Evolutionary conservation across 2,113 vertebrate species (phyloP), one percentile per base, ranked within the genome.

Genomic region (Tragelaphus buxtoni): DNA sequence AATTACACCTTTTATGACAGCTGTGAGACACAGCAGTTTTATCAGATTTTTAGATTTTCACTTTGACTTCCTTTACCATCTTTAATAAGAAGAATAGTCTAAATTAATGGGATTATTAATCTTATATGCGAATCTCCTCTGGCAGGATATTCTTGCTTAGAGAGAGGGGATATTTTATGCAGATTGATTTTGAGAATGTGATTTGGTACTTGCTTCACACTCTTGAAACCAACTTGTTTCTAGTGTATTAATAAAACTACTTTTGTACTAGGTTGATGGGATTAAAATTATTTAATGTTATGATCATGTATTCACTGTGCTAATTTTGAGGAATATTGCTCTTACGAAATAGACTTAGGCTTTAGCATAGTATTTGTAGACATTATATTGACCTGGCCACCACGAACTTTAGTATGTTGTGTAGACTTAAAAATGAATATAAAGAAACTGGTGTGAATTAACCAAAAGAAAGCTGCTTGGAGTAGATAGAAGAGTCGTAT

Each of bases 281-380:
- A 24, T 97, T 69, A 88, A 93, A 91, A 58, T 84, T 76, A 80
- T 61, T 91, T 51, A 89, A 0, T 87, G 22, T 74, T 90, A 10
- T 65, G 39, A 61, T 86, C 87, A 17, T 89, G 91, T 84, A 85
- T 81, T 95, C 47, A 94, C 47, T 80, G 8, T 69, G 51, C 51
- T 96, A 58, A 88, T 88, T 96, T 92, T 82, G 94, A 83, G 32
- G 49, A 88, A 49, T 63, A 45, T 84, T 96, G 7, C 17, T 87
- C 8, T 11, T 65, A 86, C 28, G 56, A 26, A 80, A 86, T 91
- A 89, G 49, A 13, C 49, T 89, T 89, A 89, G 60, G 8, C 53
- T 58, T 96, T 93, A 76, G 4, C 32, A 81, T 95, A 47, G 76
- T 76, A 80, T 74, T 28, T 95, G 5, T 95, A 47, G 45, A 92